Conservation (phyloP, 92 coral and sea anemone species). For the Palythoa heliodiscus region DNA sequence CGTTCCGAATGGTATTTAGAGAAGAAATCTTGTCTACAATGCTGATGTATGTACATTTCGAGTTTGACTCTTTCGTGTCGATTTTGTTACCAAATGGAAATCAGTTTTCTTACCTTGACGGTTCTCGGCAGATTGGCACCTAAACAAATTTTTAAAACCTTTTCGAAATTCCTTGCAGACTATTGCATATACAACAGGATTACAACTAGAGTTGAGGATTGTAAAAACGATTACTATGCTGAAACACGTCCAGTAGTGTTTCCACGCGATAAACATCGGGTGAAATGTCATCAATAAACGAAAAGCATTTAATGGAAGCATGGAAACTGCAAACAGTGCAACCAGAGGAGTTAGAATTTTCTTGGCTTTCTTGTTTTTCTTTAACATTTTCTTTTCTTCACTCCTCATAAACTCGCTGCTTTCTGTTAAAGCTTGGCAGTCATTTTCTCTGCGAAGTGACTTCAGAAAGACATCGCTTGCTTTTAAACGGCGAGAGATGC, state of each 20-base stretch:
- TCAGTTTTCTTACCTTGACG: not conserved
- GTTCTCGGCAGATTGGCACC: not conserved
- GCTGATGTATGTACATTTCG: too few relatives aligned
- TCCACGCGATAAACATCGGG: conserved; percentile 9
- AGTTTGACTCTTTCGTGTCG: not conserved
- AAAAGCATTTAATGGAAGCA: conserved; percentile 27
- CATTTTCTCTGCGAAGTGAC: not conserved
- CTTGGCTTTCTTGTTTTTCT: conserved; percentile 45
- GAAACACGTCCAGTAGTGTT: conserved; percentile 30
- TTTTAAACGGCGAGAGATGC: conserved; percentile 29
- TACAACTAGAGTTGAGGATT: conserved; percentile 24
- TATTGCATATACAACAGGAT: conserved; percentile 32
- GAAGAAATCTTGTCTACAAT: too few relatives aligned
- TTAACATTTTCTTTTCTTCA: conserved; percentile 32
- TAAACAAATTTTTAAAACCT: conserved; percentile 10
- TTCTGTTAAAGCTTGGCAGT: not conserved
- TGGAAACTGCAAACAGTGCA: conserved; percentile 21
- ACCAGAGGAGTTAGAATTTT: conserved; percentile 36
- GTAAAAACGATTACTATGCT: conserved; percentile 20
- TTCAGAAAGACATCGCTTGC: conserved; percentile 27
- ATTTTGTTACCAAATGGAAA: not conserved
- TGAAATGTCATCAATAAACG: conserved; percentile 32
- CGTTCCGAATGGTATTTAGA: too few relatives aligned
- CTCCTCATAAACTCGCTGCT: conserved; percentile 31
- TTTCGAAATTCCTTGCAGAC: conserved; percentile 28